Evolutionary conservation across 1,140 invertebrate genomes (phyloP).

Genomic region (Planococcus citri): DNA sequence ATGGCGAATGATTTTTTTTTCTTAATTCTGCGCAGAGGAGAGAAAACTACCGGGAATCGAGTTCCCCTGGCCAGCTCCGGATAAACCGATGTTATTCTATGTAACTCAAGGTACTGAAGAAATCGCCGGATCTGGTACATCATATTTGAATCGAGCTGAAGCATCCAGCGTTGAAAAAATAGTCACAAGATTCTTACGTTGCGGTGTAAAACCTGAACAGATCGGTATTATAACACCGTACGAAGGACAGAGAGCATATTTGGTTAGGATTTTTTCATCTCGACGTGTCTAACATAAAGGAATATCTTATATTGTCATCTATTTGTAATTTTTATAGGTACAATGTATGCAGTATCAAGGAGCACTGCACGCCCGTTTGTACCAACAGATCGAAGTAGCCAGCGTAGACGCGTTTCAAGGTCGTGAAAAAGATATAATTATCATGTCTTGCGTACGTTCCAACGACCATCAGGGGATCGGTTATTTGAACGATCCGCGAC

Average conservation of each 20-base stretch:
- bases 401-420: conserved; percentile 98
- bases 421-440: conserved; percentile 97
- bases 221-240: conserved; percentile 99
- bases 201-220: conserved; percentile 92
- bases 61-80: conserved; percentile 93
- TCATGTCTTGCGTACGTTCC: conserved; percentile 88
- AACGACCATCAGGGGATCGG: conserved; percentile 87
- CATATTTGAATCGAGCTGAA: conserved; percentile 96
- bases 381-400: conserved; percentile 98
- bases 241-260: conserved; percentile 94
- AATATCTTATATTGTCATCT: no score
- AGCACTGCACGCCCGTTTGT: conserved; percentile 87
- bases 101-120: conserved; percentile 97
- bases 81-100: conserved; percentile 98
- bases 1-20: no score
- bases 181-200: conserved; percentile 81
- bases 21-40: conserved; percentile 65
- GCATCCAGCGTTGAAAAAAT: conserved; percentile 98
- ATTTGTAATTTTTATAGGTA: conserved; percentile 34
- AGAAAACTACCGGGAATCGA: conserved; percentile 79
- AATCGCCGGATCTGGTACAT: conserved; percentile 95
- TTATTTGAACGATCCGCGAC: conserved; percentile 92
- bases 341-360: conserved; percentile 99
- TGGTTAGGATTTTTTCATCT: conserved; percentile 41
- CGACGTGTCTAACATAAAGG: no score